Evolutionary conservation across 2,797 vertebrate genomes (phyloP).

Genomic region (Tapera naevia): DNA sequence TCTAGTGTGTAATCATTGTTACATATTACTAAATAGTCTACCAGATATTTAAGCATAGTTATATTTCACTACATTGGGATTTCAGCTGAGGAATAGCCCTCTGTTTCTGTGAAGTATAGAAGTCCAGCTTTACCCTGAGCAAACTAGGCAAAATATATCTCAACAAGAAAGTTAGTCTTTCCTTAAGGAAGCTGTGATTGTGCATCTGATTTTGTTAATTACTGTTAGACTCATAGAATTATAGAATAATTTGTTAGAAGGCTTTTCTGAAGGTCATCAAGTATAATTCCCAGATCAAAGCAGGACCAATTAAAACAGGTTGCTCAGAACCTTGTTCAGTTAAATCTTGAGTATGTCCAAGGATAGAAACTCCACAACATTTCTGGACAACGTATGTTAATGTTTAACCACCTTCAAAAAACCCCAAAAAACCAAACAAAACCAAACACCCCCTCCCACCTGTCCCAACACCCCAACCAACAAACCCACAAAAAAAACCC

Average conservation of each 20-base stretch:
- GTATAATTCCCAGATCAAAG: neutral
- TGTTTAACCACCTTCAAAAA: neutral
- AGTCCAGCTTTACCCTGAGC: neutral
- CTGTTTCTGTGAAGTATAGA: neutral
- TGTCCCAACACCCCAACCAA: no score
- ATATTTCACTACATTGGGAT: neutral
- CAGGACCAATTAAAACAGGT: neutral
- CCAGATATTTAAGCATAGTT: neutral
- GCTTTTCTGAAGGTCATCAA: neutral
- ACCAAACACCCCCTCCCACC: no score
- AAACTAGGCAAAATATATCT: neutral
- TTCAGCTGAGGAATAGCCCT: neutral
- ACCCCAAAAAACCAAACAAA: neutral
- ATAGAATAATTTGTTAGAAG: neutral
- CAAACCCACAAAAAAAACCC: rapidly evolving
- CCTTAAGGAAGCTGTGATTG: neutral
- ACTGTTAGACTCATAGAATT: neutral
- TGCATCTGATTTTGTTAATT: neutral
- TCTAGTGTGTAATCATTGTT: neutral
- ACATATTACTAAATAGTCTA: neutral
- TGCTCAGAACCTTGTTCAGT: neutral
- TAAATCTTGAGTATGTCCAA: neutral
- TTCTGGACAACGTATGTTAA: neutral
- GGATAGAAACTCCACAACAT: neutral
- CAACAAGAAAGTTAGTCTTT: neutral